Conservation (phyloP, 2,113 vertebrate species). For the Grus americana region DNA sequence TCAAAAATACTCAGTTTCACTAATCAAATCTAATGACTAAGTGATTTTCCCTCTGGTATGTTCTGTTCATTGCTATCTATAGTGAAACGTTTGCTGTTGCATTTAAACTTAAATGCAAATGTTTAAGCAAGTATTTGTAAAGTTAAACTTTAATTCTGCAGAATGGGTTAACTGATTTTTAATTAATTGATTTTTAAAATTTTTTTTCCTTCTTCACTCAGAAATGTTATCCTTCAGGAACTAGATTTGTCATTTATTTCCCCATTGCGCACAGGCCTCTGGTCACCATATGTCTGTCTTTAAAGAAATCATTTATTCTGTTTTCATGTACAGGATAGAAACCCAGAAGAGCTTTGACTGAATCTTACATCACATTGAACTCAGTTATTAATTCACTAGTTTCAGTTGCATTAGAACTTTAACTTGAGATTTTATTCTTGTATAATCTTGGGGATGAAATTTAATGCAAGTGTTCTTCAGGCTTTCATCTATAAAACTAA, state of each 20-base stretch:
- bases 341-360: not conserved
- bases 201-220: not conserved
- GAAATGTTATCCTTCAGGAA: not conserved
- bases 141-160: not conserved
- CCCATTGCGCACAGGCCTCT: not conserved
- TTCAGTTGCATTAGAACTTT: not conserved
- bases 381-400: not conserved
- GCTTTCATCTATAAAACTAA: not conserved
- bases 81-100: not conserved
- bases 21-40: not conserved
- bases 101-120: not conserved
- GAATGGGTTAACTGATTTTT: not conserved
- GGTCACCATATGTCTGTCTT: not conserved
- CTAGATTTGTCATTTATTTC: not conserved
- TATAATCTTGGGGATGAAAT: not conserved
- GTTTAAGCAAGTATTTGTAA: not conserved
- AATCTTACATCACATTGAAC: not conserved
- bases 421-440: not conserved
- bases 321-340: not conserved
- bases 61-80: not conserved
- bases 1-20: not conserved
- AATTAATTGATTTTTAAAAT: not conserved
- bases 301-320: not conserved
- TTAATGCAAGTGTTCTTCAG: not conserved
- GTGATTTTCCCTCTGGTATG: not conserved